Conservation (phyloP, 2,888 invertebrate species). For the Acanthococcus lagerstroemiae region DNA sequence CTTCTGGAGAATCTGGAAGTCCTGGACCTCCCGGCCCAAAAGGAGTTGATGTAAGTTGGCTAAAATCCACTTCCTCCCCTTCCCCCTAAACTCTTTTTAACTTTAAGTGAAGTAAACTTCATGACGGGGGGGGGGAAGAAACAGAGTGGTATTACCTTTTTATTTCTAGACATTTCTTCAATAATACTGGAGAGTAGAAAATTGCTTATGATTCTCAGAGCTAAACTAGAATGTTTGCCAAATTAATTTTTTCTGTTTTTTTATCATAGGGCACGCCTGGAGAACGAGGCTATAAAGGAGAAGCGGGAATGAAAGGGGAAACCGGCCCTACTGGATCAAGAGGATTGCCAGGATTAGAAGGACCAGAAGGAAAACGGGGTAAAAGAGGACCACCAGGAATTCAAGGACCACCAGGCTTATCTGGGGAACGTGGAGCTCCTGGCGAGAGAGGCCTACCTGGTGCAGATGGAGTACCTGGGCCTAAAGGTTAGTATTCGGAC, state of each 20-base stretch:
- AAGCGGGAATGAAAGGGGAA: conserved; percentile 66
- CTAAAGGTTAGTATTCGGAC: too few relatives aligned
- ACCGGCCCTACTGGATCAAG: conserved; percentile 60
- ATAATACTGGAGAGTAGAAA: too few relatives aligned
- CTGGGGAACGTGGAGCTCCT: conserved; percentile 62
- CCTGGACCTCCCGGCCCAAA: conserved; percentile 31
- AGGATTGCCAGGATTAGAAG: conserved; percentile 62
- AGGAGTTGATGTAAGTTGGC: conserved; percentile 28
- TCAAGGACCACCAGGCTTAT: conserved; percentile 55
- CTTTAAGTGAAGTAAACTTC: too few relatives aligned
- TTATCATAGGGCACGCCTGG: too few relatives aligned
- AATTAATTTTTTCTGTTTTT: too few relatives aligned
- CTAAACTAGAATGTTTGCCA: too few relatives aligned
- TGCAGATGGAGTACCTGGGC: conserved; percentile 62
- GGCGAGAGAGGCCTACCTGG: conserved; percentile 51
- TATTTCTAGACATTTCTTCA: too few relatives aligned
- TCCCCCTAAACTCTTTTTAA: too few relatives aligned
- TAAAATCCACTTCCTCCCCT: too few relatives aligned
- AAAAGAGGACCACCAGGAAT: conserved; percentile 63
- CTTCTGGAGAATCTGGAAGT: conserved; percentile 32
- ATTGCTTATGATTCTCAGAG: too few relatives aligned
- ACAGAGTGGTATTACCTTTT: too few relatives aligned
- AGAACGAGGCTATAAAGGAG: conserved; percentile 71
- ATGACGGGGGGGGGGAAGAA: too few relatives aligned
- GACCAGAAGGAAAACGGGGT: conserved; percentile 71